These are phyloP conservation scores for Exocentrus adspersus DNA, from an alignment of 2,888 invertebrate genomes.

Conservation along the genomic window DNA sequence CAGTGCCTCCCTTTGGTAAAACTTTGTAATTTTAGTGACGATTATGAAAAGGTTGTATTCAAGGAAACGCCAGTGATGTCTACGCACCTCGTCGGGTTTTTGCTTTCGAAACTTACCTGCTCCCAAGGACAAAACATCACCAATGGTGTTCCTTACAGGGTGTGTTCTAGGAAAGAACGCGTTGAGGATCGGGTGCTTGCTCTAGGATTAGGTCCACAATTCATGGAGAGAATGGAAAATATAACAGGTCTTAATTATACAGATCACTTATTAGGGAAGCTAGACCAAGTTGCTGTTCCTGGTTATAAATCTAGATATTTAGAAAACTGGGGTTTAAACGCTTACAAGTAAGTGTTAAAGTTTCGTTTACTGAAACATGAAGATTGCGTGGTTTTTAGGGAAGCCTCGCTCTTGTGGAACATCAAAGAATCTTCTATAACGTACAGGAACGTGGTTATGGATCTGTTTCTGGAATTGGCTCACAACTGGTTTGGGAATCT, in stretches of 20 bases:
- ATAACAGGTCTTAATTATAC: conserved; percentile 40
- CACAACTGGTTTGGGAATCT: conserved; percentile 88
- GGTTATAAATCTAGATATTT: conserved; percentile 88
- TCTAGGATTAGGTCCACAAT: conserved; percentile 38
- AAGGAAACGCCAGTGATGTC: conserved; percentile 74
- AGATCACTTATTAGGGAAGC: conserved; percentile 70
- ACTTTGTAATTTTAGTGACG: conserved; percentile 15
- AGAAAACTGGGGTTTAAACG: conserved; percentile 93
- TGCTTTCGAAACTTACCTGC: conserved; percentile 77
- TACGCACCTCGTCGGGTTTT: conserved; percentile 86
- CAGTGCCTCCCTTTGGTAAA: too few species aligned
- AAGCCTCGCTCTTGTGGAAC: conserved; percentile 68
- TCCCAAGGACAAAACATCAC: conserved; percentile 28
- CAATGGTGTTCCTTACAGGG: conserved; percentile 32
- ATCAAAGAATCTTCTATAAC: conserved; percentile 65
- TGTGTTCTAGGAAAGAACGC: conserved; percentile 44
- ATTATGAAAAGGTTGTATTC: conserved; percentile 44
- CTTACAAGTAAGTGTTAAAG: conserved; percentile 80
- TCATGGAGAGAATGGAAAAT: conserved; percentile 37
- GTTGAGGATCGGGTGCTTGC: conserved; percentile 37
- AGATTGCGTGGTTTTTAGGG: conserved; percentile 62
- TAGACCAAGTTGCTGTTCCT: conserved; percentile 85
- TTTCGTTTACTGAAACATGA: too few species aligned
- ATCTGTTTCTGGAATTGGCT: conserved; percentile 73
- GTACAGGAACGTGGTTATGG: conserved; percentile 72